A percentile compares a stretch with the other conserved stretches of the same genome.
Conservation (phyloP, 2,888 invertebrate genomes). For the Rhorus exstirpatorius region DNA sequence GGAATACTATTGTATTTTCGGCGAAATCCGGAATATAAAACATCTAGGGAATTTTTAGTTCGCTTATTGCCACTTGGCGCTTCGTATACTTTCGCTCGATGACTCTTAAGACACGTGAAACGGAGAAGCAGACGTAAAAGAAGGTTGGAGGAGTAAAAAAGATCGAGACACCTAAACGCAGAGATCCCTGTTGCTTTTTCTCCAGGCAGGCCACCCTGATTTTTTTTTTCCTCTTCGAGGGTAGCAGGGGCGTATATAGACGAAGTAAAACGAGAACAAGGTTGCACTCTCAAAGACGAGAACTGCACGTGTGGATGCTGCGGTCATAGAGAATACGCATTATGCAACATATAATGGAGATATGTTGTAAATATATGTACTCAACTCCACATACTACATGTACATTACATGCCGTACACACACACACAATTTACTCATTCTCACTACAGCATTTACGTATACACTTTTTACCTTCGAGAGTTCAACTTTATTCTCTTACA, state of each 20-base stretch:
- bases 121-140: slow-evolving; percentile 30
- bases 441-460: background rate
- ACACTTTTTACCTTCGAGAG: slow-evolving; percentile 11
- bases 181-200: slow-evolving; percentile 17
- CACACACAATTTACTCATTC: slow-evolving; percentile 4
- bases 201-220: slow-evolving; percentile 7
- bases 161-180: slow-evolving; percentile 24
- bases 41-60: too few species aligned
- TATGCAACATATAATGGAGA: slow-evolving; percentile 7
- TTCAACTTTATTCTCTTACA: background rate
- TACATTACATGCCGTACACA: background rate
- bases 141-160: background rate
- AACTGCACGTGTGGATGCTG: slow-evolving; percentile 23
- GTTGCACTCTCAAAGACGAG: slow-evolving; percentile 39
- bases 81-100: too few species aligned
- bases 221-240: slow-evolving; percentile 34
- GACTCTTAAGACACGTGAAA: too few species aligned
- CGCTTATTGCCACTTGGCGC: too few species aligned
- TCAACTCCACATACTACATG: background rate
- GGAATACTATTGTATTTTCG: too few species aligned
- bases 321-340: slow-evolving; percentile 25
- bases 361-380: slow-evolving; percentile 10
- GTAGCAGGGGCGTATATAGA: slow-evolving; percentile 9
- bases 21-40: too few species aligned
- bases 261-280: slow-evolving; percentile 28